Base-by-base conservation (phyloP, 2,113 vertebrate species). In the Pan troglodytes region DNA sequence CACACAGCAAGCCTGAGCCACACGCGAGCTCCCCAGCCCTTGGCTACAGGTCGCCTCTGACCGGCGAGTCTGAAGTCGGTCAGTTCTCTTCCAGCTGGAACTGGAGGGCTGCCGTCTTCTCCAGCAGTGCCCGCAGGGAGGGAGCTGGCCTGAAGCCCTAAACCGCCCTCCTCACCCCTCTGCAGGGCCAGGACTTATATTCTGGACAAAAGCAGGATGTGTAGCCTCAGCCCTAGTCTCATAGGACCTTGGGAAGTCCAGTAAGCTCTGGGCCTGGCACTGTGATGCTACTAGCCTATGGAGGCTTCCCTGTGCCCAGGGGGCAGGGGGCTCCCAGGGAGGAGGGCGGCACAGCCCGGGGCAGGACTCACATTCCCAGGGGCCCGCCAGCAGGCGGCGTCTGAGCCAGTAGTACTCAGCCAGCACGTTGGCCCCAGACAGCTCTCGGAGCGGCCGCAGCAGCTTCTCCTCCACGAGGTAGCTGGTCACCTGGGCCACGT, bases 381-480 rank as follows among this genome's bases (percentile, higher is more conserved):
- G 99, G 90, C 98, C 99, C 91, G 99, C 99, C 98, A 99, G 99
- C 92, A 99, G 98, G 97, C 90, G 98, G 94, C 95, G 97, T 93
- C 99, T 99, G 67, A 99, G 97, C 83, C 98, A 96, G 1, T 99
- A 99, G 55, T 99, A 98, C 96, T 99, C 98, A 0, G 99, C 99
- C 4, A 98, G 93, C 14, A 99, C 86, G 55, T 98, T 98, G 95
- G 98, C 48, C 45, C 97, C 85, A 61, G 98, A 97, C 23, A 99
- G 93, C 10, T 97, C 94, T 67, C 95, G 88, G 57, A 99, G 98
- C 6, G 99, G 99, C 95, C 96, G 98, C 95, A 99, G 97, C 7
- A 99, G 93, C 98, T 99, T 99, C 93, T 99, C 99, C 95, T 99
- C 99, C 95, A 99, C 98, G 52, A 99, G 97, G 79, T 98, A 97